These are phyloP conservation scores for Homarus gammarus DNA, from an alignment of 2,888 invertebrate species.

Conservation along the genomic window DNA sequence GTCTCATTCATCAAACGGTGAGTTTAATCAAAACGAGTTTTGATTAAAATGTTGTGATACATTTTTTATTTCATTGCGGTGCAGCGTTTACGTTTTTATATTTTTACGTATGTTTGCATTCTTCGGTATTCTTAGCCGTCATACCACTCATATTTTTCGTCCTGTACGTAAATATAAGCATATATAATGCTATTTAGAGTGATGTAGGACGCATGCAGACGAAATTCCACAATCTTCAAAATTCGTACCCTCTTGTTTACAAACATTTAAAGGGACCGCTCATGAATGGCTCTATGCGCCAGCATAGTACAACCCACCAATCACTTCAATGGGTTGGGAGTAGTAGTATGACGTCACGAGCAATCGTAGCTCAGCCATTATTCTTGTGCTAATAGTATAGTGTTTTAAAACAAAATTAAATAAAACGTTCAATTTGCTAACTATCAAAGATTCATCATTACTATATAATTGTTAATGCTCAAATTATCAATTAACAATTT, in stretches of 20 bases:
- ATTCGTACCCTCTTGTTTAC: conserved; percentile 49
- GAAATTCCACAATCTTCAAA: not conserved
- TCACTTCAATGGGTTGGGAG: conserved; percentile 64
- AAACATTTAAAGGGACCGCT: conserved; percentile 63
- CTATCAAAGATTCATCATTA: not conserved
- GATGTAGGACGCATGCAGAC: too few species aligned
- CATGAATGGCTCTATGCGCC: conserved; percentile 52
- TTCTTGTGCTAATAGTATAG: conserved; percentile 15
- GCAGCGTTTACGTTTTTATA: too few species aligned
- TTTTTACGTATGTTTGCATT: too few species aligned
- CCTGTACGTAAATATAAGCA: not conserved
- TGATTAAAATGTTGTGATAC: too few species aligned
- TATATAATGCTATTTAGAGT: too few species aligned
- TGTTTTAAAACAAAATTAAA: conserved; percentile 46
- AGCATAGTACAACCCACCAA: conserved; percentile 57
- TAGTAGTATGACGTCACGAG: conserved; percentile 68
- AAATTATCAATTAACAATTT: not conserved
- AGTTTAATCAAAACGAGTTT: too few species aligned
- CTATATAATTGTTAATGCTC: not conserved
- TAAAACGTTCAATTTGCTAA: not conserved
- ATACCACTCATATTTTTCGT: not conserved
- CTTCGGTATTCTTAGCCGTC: too few species aligned
- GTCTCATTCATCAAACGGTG: too few species aligned
- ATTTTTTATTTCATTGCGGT: too few species aligned
- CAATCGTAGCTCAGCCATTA: conserved; percentile 41